Conservation (phyloP, 2,113 vertebrate species). For the Amphiprion ocellaris region DNA sequence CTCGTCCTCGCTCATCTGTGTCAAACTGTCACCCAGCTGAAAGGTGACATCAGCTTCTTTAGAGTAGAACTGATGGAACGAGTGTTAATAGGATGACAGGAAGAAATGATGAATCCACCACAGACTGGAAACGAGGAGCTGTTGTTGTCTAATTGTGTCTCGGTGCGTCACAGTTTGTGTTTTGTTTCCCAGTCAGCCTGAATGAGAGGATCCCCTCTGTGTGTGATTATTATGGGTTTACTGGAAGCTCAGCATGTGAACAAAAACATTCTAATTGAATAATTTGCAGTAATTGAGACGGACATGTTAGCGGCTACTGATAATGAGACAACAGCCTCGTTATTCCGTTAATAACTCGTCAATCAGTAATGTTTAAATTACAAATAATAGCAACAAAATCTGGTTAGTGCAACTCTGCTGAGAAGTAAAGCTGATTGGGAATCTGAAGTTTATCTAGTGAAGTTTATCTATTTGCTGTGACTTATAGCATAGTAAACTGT, state of each 20-base stretch:
- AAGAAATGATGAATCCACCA: conserved; percentile 4
- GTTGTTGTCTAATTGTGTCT: conserved; percentile 22
- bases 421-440: no score
- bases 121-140: conserved; percentile 40
- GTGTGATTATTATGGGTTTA: not conserved
- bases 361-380: no score
- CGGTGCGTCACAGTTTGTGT: conserved; percentile 18
- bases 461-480: no score
- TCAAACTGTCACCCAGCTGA: conserved; percentile 17
- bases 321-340: no score
- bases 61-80: not conserved
- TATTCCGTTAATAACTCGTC: no score
- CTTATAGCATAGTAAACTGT: no score
- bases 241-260: conserved; percentile 13
- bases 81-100: conserved; percentile 52
- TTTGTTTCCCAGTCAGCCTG: not conserved
- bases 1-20: conserved; percentile 1
- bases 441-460: no score
- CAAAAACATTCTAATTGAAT: no score
- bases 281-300: no score
- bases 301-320: no score
- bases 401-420: no score
- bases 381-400: no score
- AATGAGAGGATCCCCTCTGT: not conserved
- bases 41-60: conserved; percentile 10